A percentile compares a stretch with the other conserved stretches of the same genome.
These are phyloP conservation scores for Sebastes diploproa DNA, from an alignment of 2,797 vertebrate genomes.

Conservation along the genomic window DNA sequence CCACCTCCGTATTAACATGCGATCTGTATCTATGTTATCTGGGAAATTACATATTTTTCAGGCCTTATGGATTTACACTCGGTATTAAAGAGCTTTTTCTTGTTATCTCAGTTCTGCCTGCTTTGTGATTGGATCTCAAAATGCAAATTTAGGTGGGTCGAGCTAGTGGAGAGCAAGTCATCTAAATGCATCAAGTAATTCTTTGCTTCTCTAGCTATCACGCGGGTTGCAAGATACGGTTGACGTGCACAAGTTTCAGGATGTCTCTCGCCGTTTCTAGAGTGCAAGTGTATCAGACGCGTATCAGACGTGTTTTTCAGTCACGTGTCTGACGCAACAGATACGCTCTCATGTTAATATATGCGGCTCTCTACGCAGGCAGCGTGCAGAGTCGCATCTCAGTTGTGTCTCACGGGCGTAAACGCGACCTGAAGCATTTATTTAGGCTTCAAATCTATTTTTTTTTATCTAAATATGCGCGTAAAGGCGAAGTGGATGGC, in stretches of 20 bases:
- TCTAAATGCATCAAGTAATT: too few species aligned
- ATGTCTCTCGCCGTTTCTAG: fast-evolving
- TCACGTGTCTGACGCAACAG: too few species aligned
- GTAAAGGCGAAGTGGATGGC: too few species aligned
- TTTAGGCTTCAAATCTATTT: too few species aligned
- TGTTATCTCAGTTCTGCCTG: background rate
- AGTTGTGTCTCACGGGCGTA: fast-evolving
- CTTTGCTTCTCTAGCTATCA: too few species aligned
- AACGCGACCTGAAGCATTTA: too few species aligned
- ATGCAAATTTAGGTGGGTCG: background rate
- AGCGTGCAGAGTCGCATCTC: too few species aligned
- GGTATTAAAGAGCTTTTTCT: background rate
- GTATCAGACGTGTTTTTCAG: too few species aligned
- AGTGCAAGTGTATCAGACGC: fast-evolving
- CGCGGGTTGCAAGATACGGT: too few species aligned
- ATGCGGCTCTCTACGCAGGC: fast-evolving
- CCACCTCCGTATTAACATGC: background rate
- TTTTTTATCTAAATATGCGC: too few species aligned
- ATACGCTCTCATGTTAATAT: too few species aligned
- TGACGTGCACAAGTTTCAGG: fast-evolving
- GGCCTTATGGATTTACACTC: background rate
- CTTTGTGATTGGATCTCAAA: background rate
- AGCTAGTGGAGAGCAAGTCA: background rate
- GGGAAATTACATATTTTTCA: background rate
- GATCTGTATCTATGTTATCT: slow-evolving; percentile 7